Base-by-base conservation (phyloP, 2,797 vertebrate species). In the Rallus crepitans region DNA sequence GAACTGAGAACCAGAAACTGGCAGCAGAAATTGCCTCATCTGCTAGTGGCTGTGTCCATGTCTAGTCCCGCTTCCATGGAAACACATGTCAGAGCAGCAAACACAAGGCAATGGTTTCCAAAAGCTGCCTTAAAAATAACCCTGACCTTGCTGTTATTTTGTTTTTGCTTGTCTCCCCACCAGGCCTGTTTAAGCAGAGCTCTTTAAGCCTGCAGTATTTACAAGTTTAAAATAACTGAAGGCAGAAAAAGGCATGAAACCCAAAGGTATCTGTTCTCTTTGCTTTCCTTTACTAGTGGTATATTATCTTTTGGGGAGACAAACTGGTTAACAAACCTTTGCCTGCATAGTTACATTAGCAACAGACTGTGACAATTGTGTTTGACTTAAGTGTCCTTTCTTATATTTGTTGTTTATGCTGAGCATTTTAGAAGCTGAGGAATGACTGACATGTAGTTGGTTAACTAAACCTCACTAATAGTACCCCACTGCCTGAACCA, bases 31-130 rank as follows among this genome's bases (percentile, higher is more conserved):
- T 60, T 95, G 79, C 87, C 85, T 97, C 87, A 72, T 97, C 93
- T 91, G 93, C 94, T 89, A 69, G 90, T 94, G 96, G 60, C 92
- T 93, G 45, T 86, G 89, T 93, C 96, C 90, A 70, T 89, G 94
- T 80, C 94, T 91, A 72, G 87, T 93, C 82, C 93, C 35, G 96
- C 97, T 97, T 92, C 97, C 96, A 97, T 97, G 97, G 97, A 95
- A 97, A 97, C 97, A 92, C 80, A 77, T 90, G 76, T 82, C 93
- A 89, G 91, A 94, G 66, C 75, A 89, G 86, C 73, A 85, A 81
- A 92, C 0, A 7, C 73, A 82, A 89, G 70, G 83, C 42, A 97
- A 91, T 55, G 33, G 47, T 80, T 95, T 95, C 93, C 91, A 96
- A 96, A 94, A 84, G 33, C 79, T 88, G 33, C 60, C 59, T 91